Evolutionary conservation across 2,888 invertebrate species (phyloP), one percentile per base, ranked within the genome.

Genomic region (Caenorhabditis sp.): DNA sequence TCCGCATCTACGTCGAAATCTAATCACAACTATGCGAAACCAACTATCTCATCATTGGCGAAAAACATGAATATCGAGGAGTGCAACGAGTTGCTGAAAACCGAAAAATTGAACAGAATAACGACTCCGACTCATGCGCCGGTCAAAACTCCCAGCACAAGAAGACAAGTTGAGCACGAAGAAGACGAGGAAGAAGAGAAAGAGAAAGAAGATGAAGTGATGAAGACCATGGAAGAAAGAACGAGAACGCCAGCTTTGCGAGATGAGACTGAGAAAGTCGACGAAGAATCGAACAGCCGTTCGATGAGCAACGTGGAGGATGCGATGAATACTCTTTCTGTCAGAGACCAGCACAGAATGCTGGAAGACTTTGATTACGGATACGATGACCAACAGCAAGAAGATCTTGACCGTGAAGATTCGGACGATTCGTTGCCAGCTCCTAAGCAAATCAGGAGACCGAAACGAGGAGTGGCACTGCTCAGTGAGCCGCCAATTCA

Each of bases 401-500:
- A 41, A 7, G 35, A 3, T 9, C 11, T 13, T 41, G 15, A n/a
- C 7, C 48, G n/a, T 4, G 35, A 61, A 17, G 48, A 45, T 4
- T 26, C 32, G 27, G 37, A 35, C 6, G 24, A 24, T 24, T 41
- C 26, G 22, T 15, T n/a, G 15, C 26, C 5, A 24, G 15, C 22
- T 4, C 26, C 30, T 5, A 62, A 22, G 6, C 46, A 13, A 9
- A 37, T n/a, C n/a, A 13, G 32, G 6, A 17, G 37, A 13, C n/a
- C 20, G 2, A 50, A 41, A 22, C 26, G 41, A 9, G n/a, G 61
- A 8, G 15, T 27, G 0, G 61, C 20, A 8, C 26, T 63, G 8
- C 62, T 63, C 45, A 63, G 53, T 24, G 15, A 59, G 59, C 22
- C 1, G 17, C n/a, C n/a, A n/a, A n/a, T n/a, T n/a, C n/a, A n/a